These are phyloP conservation scores for Ditula angustiorana DNA, from an alignment of 2,888 invertebrate species.

Conservation along the genomic window DNA sequence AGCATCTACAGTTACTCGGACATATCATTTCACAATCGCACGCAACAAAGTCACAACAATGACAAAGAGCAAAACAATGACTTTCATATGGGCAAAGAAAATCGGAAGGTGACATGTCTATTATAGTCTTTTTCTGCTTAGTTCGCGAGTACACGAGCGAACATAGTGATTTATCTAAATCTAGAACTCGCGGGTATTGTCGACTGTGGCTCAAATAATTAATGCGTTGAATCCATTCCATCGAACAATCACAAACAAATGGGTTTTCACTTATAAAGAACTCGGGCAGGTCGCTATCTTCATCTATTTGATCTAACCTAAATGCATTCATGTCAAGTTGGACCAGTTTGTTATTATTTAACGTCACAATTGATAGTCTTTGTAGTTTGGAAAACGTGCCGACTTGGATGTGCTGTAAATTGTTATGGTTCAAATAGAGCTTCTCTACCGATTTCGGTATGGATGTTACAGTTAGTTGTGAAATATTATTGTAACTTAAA, in stretches of 20 bases:
- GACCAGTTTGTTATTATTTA: slow-evolving; percentile 90
- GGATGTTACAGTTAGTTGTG: slow-evolving; percentile 87
- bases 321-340: slow-evolving; percentile 91
- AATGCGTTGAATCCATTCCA: slow-evolving; percentile 94
- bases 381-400: slow-evolving; percentile 89
- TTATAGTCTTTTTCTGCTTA: slow-evolving; percentile 89
- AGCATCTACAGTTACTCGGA: slow-evolving; percentile 93
- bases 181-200: slow-evolving; percentile 92
- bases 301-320: slow-evolving; percentile 87
- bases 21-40: slow-evolving; percentile 97
- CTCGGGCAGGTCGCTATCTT: slow-evolving; percentile 90
- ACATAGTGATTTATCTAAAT: slow-evolving; percentile 91
- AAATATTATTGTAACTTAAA: slow-evolving; percentile 90
- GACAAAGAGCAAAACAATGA: slow-evolving; percentile 94
- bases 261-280: slow-evolving; percentile 94
- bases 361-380: slow-evolving; percentile 89
- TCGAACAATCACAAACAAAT: slow-evolving; percentile 93
- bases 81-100: slow-evolving; percentile 93
- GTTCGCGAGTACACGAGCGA: slow-evolving; percentile 88
- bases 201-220: slow-evolving; percentile 91
- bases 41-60: slow-evolving; percentile 95
- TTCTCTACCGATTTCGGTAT: slow-evolving; percentile 91
- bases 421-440: slow-evolving; percentile 90
- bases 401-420: slow-evolving; percentile 88
- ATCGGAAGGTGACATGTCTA: slow-evolving; percentile 90